These are phyloP conservation scores for Ophion ventricosus DNA, from an alignment of 2,888 invertebrate genomes.

Conservation along the genomic window DNA sequence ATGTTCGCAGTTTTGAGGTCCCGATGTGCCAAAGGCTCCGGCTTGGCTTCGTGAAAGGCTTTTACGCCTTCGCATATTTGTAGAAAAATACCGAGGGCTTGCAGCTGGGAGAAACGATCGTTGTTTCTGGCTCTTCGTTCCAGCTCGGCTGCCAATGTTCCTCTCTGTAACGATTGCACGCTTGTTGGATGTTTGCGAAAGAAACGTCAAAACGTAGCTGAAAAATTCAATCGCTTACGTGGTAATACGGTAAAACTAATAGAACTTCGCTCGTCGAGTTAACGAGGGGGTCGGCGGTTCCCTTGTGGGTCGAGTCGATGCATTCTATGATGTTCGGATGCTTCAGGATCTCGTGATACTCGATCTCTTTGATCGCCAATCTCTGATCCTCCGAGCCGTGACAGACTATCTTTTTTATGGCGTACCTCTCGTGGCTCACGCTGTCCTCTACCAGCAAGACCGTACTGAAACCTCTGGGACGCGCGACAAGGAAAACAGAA, in stretches of 20 bases:
- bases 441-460: slow-evolving; percentile 90
- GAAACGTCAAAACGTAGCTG: neutral
- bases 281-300: slow-evolving; percentile 87
- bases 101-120: slow-evolving; percentile 87
- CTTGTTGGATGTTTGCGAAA: neutral
- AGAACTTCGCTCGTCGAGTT: slow-evolving; percentile 89
- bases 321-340: slow-evolving; percentile 91
- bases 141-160: slow-evolving; percentile 89
- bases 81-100: slow-evolving; percentile 88
- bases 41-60: slow-evolving; percentile 89
- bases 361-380: slow-evolving; percentile 89
- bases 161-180: slow-evolving; percentile 84
- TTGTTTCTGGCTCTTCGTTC: slow-evolving; percentile 85
- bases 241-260: slow-evolving; percentile 90
- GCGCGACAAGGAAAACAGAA: neutral
- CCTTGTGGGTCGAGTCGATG: slow-evolving; percentile 88
- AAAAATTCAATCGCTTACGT: slow-evolving; percentile 81
- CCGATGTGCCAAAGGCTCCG: slow-evolving; percentile 91
- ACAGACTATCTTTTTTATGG: slow-evolving; percentile 92
- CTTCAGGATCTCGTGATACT: slow-evolving; percentile 88
- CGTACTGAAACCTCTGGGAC: slow-evolving; percentile 90
- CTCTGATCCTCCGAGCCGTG: slow-evolving; percentile 91
- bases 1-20: slow-evolving; percentile 95
- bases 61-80: slow-evolving; percentile 90
- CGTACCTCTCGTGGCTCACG: slow-evolving; percentile 87